Conservation (phyloP, 2,888 invertebrate species). For the Epirrhoe alternata region DNA sequence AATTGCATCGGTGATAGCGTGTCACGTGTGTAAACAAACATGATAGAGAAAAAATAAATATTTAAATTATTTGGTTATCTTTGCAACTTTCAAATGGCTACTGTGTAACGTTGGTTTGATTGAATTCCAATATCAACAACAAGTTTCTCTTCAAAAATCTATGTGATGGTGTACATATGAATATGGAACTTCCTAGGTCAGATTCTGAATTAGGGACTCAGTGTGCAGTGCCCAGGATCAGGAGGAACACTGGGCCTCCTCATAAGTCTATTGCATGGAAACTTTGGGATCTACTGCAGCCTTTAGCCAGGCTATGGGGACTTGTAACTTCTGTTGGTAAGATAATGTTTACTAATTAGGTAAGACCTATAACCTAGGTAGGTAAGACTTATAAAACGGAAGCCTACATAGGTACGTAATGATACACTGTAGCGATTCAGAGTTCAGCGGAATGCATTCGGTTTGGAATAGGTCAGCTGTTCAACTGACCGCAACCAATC, state of each 20-base stretch:
- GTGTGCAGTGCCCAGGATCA: slow-evolving; percentile 53
- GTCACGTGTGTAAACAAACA: slow-evolving; percentile 57
- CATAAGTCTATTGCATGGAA: slow-evolving; percentile 69
- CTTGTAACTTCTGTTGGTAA: slow-evolving; percentile 75
- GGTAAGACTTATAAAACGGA: too few species aligned
- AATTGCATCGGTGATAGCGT: slow-evolving; percentile 42
- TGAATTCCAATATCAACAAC: background rate
- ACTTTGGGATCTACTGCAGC: slow-evolving; percentile 77
- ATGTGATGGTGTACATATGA: slow-evolving; percentile 46
- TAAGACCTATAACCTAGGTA: background rate
- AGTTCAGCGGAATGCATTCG: too few species aligned
- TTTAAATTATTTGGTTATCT: background rate
- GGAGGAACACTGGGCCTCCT: slow-evolving; percentile 53
- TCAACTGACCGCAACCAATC: too few species aligned
- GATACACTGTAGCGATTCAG: too few species aligned
- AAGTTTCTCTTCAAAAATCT: background rate
- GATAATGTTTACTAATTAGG: slow-evolving; percentile 30
- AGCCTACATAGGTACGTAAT: too few species aligned
- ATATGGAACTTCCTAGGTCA: slow-evolving; percentile 60
- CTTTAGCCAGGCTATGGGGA: slow-evolving; percentile 78
- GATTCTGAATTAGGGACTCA: slow-evolving; percentile 55
- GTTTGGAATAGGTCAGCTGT: too few species aligned
- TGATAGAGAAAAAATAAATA: slow-evolving; percentile 3
- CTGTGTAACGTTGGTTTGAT: background rate
- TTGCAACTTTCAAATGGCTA: too few species aligned